Evolutionary conservation across 64 coral and sea anemone genomes (phyloP).

Genomic region (Stylophora pistillata): DNA sequence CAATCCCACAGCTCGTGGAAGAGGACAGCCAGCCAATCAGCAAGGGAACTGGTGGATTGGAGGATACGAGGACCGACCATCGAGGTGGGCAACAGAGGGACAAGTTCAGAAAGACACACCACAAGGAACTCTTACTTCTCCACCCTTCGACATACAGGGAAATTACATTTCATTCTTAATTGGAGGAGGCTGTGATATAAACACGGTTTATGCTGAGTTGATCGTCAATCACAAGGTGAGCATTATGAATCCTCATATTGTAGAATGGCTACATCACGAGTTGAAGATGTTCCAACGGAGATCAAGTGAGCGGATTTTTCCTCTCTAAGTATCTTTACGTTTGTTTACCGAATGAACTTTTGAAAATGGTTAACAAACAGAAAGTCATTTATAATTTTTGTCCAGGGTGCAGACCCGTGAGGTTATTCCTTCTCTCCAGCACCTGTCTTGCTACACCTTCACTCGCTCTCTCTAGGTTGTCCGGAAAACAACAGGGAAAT

Average conservation of each 20-base stretch:
- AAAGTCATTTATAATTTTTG: no score
- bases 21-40: neutral
- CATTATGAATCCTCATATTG: no score
- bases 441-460: no score
- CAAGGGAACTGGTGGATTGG: constrained; percentile 33
- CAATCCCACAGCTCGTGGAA: neutral
- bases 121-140: constrained; percentile 17
- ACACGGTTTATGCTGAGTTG: neutral
- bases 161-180: neutral
- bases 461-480: neutral
- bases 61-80: constrained; percentile 3
- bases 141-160: neutral
- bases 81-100: neutral
- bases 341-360: no score
- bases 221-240: neutral
- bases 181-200: neutral
- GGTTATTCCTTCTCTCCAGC: no score
- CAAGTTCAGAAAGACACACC: neutral
- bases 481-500: neutral
- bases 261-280: no score
- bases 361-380: no score
- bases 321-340: no score
- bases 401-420: no score
- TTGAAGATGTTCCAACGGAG: no score
- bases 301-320: no score